phyloP scores from a whole-genome alignment of 2,888 invertebrate species.

The Plagodis dolabraria region DNA sequence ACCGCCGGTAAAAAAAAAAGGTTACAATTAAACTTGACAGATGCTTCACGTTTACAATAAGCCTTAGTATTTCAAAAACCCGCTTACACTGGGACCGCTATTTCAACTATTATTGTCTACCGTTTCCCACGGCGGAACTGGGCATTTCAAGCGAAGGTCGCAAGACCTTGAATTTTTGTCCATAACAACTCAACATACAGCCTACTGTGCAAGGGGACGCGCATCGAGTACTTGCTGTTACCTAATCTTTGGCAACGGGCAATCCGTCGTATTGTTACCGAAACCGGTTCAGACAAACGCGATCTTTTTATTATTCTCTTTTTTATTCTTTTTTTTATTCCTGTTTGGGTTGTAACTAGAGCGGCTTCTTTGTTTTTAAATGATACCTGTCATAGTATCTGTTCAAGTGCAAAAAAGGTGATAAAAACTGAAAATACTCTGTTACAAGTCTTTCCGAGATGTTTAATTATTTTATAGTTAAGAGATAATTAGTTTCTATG shows the following conservation, averaged over 20 bases:
- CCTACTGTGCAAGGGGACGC: conserved; percentile 25
- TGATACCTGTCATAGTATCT: conserved; percentile 27
- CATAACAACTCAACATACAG: conserved; percentile 20
- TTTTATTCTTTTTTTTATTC: conserved; percentile 16
- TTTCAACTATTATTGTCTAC: conserved; percentile 26
- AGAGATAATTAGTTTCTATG: not conserved
- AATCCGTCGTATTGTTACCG: conserved; percentile 21
- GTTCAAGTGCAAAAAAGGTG: conserved; percentile 21
- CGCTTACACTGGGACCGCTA: conserved; percentile 22
- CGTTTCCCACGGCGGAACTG: conserved; percentile 34
- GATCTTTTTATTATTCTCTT: conserved; percentile 12
- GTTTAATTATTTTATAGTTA: conserved; percentile 1
- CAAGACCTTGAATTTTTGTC: conserved; percentile 37
- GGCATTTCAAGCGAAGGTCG: conserved; percentile 30
- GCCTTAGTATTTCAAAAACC: conserved; percentile 2
- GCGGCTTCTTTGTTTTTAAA: conserved; percentile 30
- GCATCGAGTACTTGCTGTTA: not conserved
- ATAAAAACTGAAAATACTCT: conserved; percentile 24
- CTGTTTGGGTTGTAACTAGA: conserved; percentile 26
- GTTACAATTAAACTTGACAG: too few relatives aligned
- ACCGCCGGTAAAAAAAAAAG: too few relatives aligned
- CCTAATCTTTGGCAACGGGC: not conserved
- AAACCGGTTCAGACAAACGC: conserved; percentile 29
- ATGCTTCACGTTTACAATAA: too few relatives aligned
- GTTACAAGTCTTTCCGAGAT: conserved; percentile 21